A percentile compares a stretch with the other conserved stretches of the same genome.
These are phyloP conservation scores for Etheostoma nigrum DNA, from an alignment of 2,797 vertebrate species.

Conservation along the genomic window DNA sequence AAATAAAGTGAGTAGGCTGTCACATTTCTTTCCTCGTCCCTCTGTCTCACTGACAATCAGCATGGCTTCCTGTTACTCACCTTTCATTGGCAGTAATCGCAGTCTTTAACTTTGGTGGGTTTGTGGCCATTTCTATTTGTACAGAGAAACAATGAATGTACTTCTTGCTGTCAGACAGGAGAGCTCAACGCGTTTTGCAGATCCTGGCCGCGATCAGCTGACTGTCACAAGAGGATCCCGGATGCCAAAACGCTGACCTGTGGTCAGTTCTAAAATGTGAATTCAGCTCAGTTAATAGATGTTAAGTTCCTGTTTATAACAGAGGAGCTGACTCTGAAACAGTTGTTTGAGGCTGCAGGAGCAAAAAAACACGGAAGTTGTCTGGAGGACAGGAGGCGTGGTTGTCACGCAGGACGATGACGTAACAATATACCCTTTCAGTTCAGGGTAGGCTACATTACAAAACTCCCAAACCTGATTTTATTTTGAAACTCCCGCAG, in stretches of 20 bases:
- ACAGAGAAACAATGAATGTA: slow-evolving; percentile 10
- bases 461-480: not conserved
- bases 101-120: slow-evolving; percentile 72
- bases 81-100: slow-evolving; percentile 70
- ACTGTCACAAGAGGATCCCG: slow-evolving; percentile 62
- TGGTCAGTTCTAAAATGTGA: slow-evolving; percentile 6
- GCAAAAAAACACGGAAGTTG: slow-evolving; percentile 65
- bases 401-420: not conserved
- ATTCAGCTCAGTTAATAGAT: accelerated
- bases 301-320: not conserved
- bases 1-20: not conserved
- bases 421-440: not conserved
- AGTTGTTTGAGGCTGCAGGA: slow-evolving; percentile 17
- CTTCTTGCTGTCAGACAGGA: not conserved
- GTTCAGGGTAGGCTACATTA: not conserved
- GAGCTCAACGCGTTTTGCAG: not conserved
- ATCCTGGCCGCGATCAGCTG: slow-evolving; percentile 70
- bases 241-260: slow-evolving; percentile 40
- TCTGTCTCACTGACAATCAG: not conserved
- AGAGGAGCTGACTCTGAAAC: slow-evolving; percentile 50
- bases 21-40: not conserved
- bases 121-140: slow-evolving; percentile 66
- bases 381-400: not conserved
- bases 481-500: not conserved
- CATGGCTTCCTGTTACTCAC: slow-evolving; percentile 54